Base-by-base conservation (phyloP, 1,140 invertebrate genomes). In the Bombyx mandarina region DNA sequence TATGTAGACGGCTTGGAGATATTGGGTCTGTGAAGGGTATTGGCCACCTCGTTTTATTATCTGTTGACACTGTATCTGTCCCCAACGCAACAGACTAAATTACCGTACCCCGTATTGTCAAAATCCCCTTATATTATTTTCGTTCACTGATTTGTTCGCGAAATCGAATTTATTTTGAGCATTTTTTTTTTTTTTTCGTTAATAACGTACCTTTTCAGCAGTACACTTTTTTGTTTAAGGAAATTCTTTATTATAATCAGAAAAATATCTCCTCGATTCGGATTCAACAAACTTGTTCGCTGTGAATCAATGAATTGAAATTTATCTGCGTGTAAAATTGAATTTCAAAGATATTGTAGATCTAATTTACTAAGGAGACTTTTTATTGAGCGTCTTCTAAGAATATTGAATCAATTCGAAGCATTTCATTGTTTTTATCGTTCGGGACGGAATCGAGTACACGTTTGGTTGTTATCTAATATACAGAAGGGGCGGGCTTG, bases 51-150 rank as follows among this genome's bases (percentile, higher is more conserved):
- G 52, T 57, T 69, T 77, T 77, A 70, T 72, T 78, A 70, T 70
- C 70, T 66, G 65, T 68, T 68, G 59, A 68, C 69, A 72, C 67
- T 67, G 66, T 66, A 68, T 75, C 72, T 69, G 68, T 67, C 65
- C 60, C 57, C 49, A 57, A 67, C 58, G 69, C 59, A 71, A 62
- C 53, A 57, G 55, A 65, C 65, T 66, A 69, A 72, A 72, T 72
- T 74, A 73, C 68, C 69, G 63, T 62, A 56, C 60, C 56, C 60
- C 56, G 52, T 56, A 65, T 67, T 60, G 52, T 57, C 49, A 63
- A 42, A 45, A 56, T 53, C 18, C 8, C 7, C 56, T 65, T 63
- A 35, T 35, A 59, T 63, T 63, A 54, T 63, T 60, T 50, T 44
- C 53, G 46, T 35, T 35, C 51, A 50, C 47, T 47, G 35, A 54